These are phyloP conservation scores for Melanotaenia maccullochi DNA, from an alignment of 2,797 vertebrate species.

Conservation along the genomic window DNA sequence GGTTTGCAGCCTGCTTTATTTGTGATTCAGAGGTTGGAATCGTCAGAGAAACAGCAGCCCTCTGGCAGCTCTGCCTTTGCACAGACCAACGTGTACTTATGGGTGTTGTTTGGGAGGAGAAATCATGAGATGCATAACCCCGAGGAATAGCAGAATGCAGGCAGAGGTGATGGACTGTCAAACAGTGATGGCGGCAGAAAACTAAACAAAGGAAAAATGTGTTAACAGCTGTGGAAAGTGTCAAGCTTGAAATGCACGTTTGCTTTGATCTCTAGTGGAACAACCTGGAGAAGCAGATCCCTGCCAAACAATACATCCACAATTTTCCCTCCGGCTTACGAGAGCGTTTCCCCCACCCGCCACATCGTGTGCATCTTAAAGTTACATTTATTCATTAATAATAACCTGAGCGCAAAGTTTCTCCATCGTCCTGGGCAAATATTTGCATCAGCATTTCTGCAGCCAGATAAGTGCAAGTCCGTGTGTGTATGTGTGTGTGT, in stretches of 20 bases:
- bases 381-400: slow-evolving; percentile 53
- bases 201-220: slow-evolving; percentile 39
- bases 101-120: slow-evolving; percentile 23
- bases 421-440: slow-evolving; percentile 47
- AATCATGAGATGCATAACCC: slow-evolving; percentile 31
- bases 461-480: slow-evolving; percentile 4
- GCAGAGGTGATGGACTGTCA: slow-evolving; percentile 27
- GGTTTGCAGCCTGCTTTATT: slow-evolving; percentile 35
- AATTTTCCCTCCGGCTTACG: not conserved
- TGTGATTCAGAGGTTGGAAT: slow-evolving; percentile 45
- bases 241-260: slow-evolving; percentile 53
- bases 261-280: slow-evolving; percentile 63
- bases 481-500: slow-evolving; percentile 16
- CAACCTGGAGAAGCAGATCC: slow-evolving; percentile 25
- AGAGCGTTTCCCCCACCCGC: slow-evolving; percentile 39
- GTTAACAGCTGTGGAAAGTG: slow-evolving; percentile 60
- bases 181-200: slow-evolving; percentile 20
- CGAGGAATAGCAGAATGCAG: slow-evolving; percentile 14
- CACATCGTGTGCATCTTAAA: slow-evolving; percentile 30
- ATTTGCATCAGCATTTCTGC: slow-evolving; percentile 54
- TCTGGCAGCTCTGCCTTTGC: slow-evolving; percentile 41
- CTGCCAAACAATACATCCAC: slow-evolving; percentile 20
- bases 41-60: slow-evolving; percentile 50
- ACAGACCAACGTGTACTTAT: slow-evolving; percentile 35
- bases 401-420: slow-evolving; percentile 25